phyloP scores from a whole-genome alignment of 2,888 invertebrate species.

The Andricus quercusramuli region DNA sequence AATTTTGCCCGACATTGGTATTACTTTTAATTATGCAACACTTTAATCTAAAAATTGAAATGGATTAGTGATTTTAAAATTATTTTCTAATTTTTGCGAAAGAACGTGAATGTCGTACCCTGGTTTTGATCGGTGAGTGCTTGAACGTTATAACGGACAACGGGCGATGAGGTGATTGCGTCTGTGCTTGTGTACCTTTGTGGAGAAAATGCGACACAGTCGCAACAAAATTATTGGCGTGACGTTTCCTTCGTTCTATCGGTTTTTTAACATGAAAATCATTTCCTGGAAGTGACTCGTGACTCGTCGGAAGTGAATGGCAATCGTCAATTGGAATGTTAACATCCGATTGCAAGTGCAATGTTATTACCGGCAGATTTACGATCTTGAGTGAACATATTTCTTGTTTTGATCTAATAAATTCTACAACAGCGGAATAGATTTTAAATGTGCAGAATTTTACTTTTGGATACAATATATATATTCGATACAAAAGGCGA shows the following conservation, averaged over 20 bases:
- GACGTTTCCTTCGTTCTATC: constrained; percentile 51
- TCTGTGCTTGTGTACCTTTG: background rate
- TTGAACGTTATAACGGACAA: background rate
- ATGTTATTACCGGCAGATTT: background rate
- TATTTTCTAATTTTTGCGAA: background rate
- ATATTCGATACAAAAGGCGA: background rate
- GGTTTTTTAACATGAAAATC: constrained; percentile 47
- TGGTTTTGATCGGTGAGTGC: background rate
- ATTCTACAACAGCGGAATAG: background rate
- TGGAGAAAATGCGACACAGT: background rate
- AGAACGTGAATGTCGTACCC: background rate
- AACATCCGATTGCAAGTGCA: background rate
- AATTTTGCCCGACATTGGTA: background rate
- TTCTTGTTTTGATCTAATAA: background rate
- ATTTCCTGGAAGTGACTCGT: constrained; percentile 20
- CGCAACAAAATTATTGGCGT: background rate
- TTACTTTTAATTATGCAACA: background rate
- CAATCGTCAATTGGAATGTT: background rate
- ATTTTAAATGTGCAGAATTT: background rate
- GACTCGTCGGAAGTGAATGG: background rate
- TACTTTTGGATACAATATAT: too few species aligned
- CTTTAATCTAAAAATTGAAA: background rate
- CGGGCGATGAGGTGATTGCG: background rate
- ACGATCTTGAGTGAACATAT: background rate
- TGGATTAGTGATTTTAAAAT: background rate